Evolutionary conservation across 30 jellyfish, hydroid and myxozoan species (phyloP).

Genomic region (Aurelia aurita complex sp. Pacific): DNA sequence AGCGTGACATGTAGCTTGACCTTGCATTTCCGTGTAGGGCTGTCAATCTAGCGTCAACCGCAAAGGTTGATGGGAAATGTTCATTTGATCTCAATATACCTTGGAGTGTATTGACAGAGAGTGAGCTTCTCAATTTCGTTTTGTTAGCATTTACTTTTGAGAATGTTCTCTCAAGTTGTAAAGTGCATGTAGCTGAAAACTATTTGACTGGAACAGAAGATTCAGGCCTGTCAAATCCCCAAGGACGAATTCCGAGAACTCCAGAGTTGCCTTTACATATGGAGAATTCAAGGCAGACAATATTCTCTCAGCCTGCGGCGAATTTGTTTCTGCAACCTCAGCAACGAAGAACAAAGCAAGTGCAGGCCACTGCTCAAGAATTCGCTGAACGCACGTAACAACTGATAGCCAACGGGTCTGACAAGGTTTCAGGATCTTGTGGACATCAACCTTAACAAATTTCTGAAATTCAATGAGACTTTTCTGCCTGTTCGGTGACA

Average conservation of each 20-base stretch:
- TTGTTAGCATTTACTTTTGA: too few species aligned
- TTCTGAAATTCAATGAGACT: not conserved
- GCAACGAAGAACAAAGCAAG: too few species aligned
- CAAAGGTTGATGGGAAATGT: slow-evolving; percentile 32
- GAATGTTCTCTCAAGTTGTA: too few species aligned
- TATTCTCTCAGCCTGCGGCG: too few species aligned
- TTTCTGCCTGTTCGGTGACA: not conserved
- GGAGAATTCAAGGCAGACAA: too few species aligned
- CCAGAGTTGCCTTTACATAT: slow-evolving; percentile 8
- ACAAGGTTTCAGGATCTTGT: slow-evolving; percentile 51
- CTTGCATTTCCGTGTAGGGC: slow-evolving; percentile 41
- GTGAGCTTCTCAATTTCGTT: slow-evolving; percentile 31
- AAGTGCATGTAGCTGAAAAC: slow-evolving; percentile 53
- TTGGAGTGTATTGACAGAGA: slow-evolving; percentile 43
- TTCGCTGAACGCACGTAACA: not conserved
- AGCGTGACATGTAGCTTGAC: slow-evolving; percentile 37
- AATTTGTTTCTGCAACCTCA: too few species aligned
- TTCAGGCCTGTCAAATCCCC: slow-evolving; percentile 51
- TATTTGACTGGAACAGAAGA: slow-evolving; percentile 38
- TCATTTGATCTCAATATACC: slow-evolving; percentile 40
- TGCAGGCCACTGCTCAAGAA: too few species aligned
- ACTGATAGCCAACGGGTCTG: slow-evolving; percentile 65
- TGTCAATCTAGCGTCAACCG: slow-evolving; percentile 43
- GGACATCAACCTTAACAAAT: slow-evolving; percentile 45
- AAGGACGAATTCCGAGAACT: slow-evolving; percentile 22